A percentile compares a stretch with the other conserved stretches of the same genome.
Conservation (phyloP, 2,888 invertebrate species). For the Pandemis corylana region DNA sequence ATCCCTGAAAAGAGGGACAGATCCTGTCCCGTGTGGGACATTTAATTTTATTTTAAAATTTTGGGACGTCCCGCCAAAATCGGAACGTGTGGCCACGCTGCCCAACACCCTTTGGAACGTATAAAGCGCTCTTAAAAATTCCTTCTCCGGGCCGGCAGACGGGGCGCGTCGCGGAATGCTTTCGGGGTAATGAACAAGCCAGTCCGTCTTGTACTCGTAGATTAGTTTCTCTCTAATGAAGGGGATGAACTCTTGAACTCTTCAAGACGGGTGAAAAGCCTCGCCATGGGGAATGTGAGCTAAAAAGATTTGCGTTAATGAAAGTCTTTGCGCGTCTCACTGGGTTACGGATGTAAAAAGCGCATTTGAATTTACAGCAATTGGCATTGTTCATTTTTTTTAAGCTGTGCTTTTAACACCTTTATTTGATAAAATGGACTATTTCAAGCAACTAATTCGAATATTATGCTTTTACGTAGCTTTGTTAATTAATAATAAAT, state of each 20-base stretch:
- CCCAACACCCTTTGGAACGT: conserved; percentile 33
- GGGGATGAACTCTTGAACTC: conserved; percentile 43
- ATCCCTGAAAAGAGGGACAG: too few relatives aligned
- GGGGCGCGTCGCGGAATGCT: conserved; percentile 36
- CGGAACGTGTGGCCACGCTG: neutral
- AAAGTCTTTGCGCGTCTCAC: conserved; percentile 12
- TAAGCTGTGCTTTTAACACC: too few relatives aligned
- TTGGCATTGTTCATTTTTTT: too few relatives aligned
- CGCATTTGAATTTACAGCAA: neutral
- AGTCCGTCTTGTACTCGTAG: conserved; percentile 26
- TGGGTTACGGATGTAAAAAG: neutral
- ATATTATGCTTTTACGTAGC: too few relatives aligned
- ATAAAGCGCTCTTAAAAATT: conserved; percentile 42
- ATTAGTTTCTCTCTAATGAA: conserved; percentile 42
- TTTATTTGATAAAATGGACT: too few relatives aligned
- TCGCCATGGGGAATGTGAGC: conserved; percentile 11
- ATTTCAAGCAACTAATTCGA: too few relatives aligned
- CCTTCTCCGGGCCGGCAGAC: conserved; percentile 39
- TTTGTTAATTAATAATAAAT: too few relatives aligned
- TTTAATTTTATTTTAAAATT: too few relatives aligned
- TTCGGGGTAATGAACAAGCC: conserved; percentile 44
- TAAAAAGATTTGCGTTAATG: conserved; percentile 34
- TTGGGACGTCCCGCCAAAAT: too few relatives aligned
- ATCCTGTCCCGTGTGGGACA: too few relatives aligned
- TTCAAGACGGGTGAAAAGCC: conserved; percentile 12